These are phyloP conservation scores for Cotesia glomerata DNA, from an alignment of 1,140 invertebrate genomes.

Conservation along the genomic window DNA sequence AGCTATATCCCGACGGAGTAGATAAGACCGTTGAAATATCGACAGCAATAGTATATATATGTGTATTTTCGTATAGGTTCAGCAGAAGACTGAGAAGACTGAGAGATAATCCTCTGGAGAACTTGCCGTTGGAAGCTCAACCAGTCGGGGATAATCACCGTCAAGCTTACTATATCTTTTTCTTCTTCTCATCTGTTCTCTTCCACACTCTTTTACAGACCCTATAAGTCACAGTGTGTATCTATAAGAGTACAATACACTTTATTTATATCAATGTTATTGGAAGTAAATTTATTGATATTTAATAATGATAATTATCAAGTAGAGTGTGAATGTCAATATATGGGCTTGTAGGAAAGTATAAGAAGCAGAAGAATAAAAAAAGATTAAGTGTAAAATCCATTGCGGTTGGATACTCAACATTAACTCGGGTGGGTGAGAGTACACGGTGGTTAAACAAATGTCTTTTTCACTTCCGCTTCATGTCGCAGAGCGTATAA, in stretches of 20 bases:
- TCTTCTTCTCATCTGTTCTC: neutral
- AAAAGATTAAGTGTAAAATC: constrained; percentile 16
- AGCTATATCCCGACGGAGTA: constrained; percentile 47
- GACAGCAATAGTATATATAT: constrained; percentile 39
- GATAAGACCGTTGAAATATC: constrained; percentile 59
- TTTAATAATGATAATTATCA: no score
- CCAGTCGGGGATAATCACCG: constrained; percentile 58
- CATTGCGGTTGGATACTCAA: constrained; percentile 27
- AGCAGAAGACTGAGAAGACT: constrained; percentile 40
- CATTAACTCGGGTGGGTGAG: constrained; percentile 25
- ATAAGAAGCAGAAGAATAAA: neutral
- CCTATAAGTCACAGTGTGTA: neutral
- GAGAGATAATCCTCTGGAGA: constrained; percentile 52
- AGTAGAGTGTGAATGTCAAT: constrained; percentile 2
- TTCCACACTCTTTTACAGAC: neutral
- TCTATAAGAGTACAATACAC: no score
- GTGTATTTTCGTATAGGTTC: no score
- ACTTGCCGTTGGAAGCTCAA: constrained; percentile 50
- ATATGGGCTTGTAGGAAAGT: neutral
- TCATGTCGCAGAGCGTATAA: constrained; percentile 36
- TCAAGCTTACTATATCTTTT: constrained; percentile 40
- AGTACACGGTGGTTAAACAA: constrained; percentile 36
- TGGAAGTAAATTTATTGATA: no score
- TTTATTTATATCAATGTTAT: no score
- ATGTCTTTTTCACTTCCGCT: constrained; percentile 39